phyloP scores from a whole-genome alignment of 2,797 vertebrate species.

The Melanogrammus aeglefinus region DNA sequence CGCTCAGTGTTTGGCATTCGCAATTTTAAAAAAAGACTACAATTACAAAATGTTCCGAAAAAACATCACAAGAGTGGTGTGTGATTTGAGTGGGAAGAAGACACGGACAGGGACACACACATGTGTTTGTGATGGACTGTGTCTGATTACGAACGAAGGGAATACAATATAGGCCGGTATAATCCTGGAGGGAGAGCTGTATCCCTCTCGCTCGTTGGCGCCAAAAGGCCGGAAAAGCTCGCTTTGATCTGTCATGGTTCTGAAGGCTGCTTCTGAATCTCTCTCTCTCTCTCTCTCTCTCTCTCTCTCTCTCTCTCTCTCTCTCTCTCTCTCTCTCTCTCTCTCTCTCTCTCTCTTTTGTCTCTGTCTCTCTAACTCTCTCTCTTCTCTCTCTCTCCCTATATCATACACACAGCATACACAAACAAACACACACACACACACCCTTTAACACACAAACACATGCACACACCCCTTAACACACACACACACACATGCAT shows the following conservation, averaged over 20 bases:
- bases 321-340: not conserved
- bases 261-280: not conserved
- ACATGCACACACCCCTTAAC: too few relatives aligned
- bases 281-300: slow-evolving; percentile 1
- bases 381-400: not conserved
- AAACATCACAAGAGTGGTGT: too few relatives aligned
- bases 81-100: not conserved
- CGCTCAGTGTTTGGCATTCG: too few relatives aligned
- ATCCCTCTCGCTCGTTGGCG: not conserved
- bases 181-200: not conserved
- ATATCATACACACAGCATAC: not conserved
- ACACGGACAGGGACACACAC: not conserved
- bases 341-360: not conserved
- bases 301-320: not conserved
- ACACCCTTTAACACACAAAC: too few relatives aligned
- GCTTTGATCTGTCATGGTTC: not conserved
- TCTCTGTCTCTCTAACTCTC: not conserved
- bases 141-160: not conserved
- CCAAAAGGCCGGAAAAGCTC: not conserved
- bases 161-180: not conserved
- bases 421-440: too few relatives aligned
- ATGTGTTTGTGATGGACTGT: not conserved
- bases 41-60: not conserved
- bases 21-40: not conserved
- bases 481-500: too few relatives aligned